A percentile compares a stretch with the other conserved stretches of the same genome.
These are phyloP conservation scores for Odontomyia ornata DNA, from an alignment of 2,888 invertebrate species.

Conservation along the genomic window DNA sequence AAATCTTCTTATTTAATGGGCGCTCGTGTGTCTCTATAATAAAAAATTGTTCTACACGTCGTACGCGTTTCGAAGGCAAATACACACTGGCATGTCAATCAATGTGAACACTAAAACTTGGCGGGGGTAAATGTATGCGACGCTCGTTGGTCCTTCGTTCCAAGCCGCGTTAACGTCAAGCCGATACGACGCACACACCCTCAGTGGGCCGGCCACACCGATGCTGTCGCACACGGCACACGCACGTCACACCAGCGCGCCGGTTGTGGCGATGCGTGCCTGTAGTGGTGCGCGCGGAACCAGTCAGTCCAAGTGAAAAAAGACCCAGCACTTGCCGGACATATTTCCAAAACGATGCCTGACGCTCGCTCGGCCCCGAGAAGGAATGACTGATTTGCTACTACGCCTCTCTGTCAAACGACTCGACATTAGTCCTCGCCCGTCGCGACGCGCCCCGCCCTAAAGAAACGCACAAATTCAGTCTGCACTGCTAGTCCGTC, in stretches of 20 bases:
- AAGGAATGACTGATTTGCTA: slow-evolving; percentile 64
- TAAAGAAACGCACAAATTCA: not conserved
- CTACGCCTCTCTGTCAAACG: slow-evolving; percentile 58
- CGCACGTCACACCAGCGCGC: slow-evolving; percentile 22
- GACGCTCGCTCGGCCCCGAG: slow-evolving; percentile 45
- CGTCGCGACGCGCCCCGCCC: not conserved
- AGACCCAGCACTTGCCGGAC: slow-evolving; percentile 33
- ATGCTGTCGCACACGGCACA: slow-evolving; percentile 47
- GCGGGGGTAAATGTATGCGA: slow-evolving; percentile 56
- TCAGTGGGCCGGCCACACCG: slow-evolving; percentile 44
- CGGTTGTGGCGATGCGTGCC: not conserved
- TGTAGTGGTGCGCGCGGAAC: slow-evolving; percentile 19
- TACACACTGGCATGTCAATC: slow-evolving; percentile 65
- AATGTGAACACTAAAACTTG: slow-evolving; percentile 59
- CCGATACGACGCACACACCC: slow-evolving; percentile 51
- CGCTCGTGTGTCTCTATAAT: slow-evolving; percentile 46
- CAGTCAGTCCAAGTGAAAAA: slow-evolving; percentile 8
- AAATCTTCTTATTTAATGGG: slow-evolving; percentile 45
- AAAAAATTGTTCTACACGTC: slow-evolving; percentile 59
- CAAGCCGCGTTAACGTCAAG: slow-evolving; percentile 48
- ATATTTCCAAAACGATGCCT: slow-evolving; percentile 10
- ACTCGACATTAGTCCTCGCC: not conserved
- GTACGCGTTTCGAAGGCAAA: slow-evolving; percentile 66
- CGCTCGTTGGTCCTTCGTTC: slow-evolving; percentile 24
- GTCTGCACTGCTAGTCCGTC: not conserved